Percentiles rank a stretch among this genome's conserved stretches.
phyloP scores from a whole-genome alignment of 2,797 vertebrate species.

The Momotus momota region DNA sequence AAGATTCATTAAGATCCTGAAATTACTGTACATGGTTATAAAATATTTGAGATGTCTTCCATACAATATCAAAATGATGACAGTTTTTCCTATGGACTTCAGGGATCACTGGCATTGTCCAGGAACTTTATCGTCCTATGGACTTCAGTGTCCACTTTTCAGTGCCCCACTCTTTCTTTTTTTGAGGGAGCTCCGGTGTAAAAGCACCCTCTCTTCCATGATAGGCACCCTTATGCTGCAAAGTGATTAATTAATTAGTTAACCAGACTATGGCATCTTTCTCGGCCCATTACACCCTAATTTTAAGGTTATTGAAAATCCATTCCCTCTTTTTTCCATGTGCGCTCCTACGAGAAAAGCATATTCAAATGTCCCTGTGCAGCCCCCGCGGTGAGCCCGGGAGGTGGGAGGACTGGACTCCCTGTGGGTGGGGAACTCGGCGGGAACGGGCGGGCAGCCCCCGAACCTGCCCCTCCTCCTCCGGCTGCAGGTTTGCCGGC shows the following conservation, averaged over 20 bases:
- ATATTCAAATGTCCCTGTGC: background rate
- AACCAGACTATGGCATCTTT: background rate
- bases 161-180: background rate
- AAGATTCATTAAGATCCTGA: background rate
- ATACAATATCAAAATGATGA: background rate
- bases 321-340: background rate
- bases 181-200: background rate
- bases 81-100: background rate
- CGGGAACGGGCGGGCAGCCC: too few species aligned
- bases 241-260: background rate
- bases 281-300: background rate
- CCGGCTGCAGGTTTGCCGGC: background rate
- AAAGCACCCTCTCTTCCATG: background rate
- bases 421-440: too few species aligned
- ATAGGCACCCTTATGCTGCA: background rate
- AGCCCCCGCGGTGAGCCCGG: background rate
- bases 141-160: background rate
- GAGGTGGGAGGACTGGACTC: too few species aligned
- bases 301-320: background rate
- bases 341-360: accelerated
- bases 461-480: too few species aligned
- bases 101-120: background rate
- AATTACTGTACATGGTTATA: background rate
- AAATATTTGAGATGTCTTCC: background rate
- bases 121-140: background rate